These are phyloP conservation scores for Apamea anceps DNA, from an alignment of 2,888 invertebrate genomes.

Conservation along the genomic window DNA sequence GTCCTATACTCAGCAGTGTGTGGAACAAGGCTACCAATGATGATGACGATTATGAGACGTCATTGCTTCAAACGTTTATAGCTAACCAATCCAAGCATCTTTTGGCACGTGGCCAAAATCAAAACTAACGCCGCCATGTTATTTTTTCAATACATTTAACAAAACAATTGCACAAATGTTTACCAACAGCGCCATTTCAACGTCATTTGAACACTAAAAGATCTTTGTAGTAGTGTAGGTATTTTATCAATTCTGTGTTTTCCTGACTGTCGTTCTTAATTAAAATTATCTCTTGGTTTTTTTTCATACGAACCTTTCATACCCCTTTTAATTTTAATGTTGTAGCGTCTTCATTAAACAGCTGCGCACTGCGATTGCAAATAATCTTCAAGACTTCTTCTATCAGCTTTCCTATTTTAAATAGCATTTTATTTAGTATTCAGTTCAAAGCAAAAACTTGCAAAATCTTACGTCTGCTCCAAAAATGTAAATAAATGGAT, in stretches of 20 bases:
- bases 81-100: background rate
- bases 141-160: background rate
- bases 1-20: background rate
- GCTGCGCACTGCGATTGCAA: background rate
- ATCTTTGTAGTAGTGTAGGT: background rate
- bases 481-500: background rate
- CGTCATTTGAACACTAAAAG: background rate
- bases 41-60: background rate
- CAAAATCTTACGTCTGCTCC: background rate
- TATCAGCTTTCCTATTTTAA: background rate
- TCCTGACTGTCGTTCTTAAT: background rate
- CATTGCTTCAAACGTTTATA: background rate
- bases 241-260: background rate
- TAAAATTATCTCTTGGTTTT: background rate
- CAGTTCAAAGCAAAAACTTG: background rate
- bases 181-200: background rate
- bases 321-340: background rate
- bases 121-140: background rate
- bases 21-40: background rate
- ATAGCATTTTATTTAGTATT: background rate
- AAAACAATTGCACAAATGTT: background rate
- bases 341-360: background rate
- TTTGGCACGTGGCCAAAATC: background rate
- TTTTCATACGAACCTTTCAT: background rate
- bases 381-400: background rate